Base-by-base conservation (phyloP, 1,140 invertebrate genomes). In the Eumaeus atala region DNA sequence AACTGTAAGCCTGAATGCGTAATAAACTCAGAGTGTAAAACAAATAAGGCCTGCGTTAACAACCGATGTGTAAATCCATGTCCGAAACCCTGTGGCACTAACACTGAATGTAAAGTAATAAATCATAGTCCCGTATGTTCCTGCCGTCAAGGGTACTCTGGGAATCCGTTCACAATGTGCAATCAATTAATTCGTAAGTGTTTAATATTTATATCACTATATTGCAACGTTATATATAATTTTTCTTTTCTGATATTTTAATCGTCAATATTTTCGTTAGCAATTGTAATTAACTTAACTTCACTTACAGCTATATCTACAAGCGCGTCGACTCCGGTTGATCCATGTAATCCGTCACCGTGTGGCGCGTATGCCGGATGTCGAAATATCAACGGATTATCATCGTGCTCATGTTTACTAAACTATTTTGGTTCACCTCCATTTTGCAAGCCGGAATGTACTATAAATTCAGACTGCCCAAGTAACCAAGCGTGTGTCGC, bases 351-450 rank as follows among this genome's bases (percentile, higher is more conserved):
- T 64, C 93, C 93, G 38, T 93, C 93, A 51, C 94, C 94, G 0
- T 97, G 95, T 73, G 94, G 94, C 36, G 86, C 91, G 0, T 94
- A 95, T 70, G 90, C 94, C 0, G 88, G 91, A 64, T 96, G 95
- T 70, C 88, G 90, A 14, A 87, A 88, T 58, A 88, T 87, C 56
- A 89, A 90, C 66, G 88, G 89, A 36, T 86, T 90, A 35, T 89
- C 91, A 36, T 89, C 91, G 36, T 94, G 93, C 75, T 85, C 88
- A 10, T 94, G 93, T 77, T 72, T 91, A 17, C 80, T 88, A 11
- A 89, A 90, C 51, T 93, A 92, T 62, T 88, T 90, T 54, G 92
- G 92, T 28, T 91, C 92, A 61, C 92, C 92, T n/a, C 92, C 91
- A 55, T 89, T 89, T 36, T 93, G 92, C 73, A 80, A 80, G 61